These are phyloP conservation scores for Physocephala rufipes DNA, from an alignment of 2,888 invertebrate species.

Conservation along the genomic window DNA sequence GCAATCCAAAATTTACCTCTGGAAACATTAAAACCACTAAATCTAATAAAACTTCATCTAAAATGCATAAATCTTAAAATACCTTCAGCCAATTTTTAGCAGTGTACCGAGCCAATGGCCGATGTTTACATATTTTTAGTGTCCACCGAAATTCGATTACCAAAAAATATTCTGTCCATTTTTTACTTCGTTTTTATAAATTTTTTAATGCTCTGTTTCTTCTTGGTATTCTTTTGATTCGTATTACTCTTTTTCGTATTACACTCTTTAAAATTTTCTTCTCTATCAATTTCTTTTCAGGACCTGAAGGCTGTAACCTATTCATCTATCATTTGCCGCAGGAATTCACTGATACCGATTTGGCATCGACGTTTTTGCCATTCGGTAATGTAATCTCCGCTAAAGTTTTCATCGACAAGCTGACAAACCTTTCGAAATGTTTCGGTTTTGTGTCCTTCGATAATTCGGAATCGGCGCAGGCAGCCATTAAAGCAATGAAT, in stretches of 20 bases:
- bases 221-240: no score
- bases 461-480: conserved; percentile 91
- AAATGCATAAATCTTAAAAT: no score
- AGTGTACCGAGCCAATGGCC: no score
- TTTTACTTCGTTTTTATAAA: not conserved
- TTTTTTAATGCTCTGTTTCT: not conserved
- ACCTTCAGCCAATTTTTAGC: no score
- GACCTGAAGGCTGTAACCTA: conserved; percentile 98
- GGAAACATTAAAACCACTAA: no score
- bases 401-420: conserved; percentile 99
- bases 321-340: conserved; percentile 99
- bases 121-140: no score
- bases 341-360: conserved; percentile 97
- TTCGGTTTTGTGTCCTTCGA: conserved; percentile 99
- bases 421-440: conserved; percentile 99
- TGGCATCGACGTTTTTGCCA: conserved; percentile 95
- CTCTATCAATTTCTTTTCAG: conserved; percentile 64
- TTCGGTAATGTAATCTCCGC: conserved; percentile 98
- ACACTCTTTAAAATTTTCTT: not conserved
- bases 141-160: not conserved
- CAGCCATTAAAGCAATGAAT: conserved; percentile 97
- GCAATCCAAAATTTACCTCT: no score
- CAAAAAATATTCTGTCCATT: not conserved
- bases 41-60: no score
- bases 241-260: no score